Evolutionary conservation across 2,113 vertebrate genomes (phyloP).

Genomic region (Semnornis frantzii): DNA sequence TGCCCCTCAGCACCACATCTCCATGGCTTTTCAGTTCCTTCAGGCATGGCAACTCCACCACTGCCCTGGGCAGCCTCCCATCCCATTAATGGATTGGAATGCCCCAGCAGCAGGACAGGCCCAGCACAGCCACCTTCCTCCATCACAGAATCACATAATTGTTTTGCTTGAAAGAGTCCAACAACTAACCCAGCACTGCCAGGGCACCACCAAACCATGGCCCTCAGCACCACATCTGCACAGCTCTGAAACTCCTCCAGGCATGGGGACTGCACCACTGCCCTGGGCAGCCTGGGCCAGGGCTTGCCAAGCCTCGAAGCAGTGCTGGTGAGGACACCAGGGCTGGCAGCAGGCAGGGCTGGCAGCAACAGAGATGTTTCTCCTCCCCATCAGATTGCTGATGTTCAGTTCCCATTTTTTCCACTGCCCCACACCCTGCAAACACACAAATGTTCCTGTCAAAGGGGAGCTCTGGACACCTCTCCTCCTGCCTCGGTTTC

Average conservation of each 20-base stretch:
- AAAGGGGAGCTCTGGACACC: neutral
- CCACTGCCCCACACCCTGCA: neutral
- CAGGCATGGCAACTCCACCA: too few species aligned
- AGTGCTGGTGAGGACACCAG: rapidly evolving
- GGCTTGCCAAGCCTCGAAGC: too few species aligned
- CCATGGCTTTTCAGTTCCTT: too few species aligned
- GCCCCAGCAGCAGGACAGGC: neutral
- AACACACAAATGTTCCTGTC: neutral
- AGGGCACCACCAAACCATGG: too few species aligned
- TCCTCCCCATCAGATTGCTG: rapidly evolving
- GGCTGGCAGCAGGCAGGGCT: neutral
- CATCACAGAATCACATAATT: neutral
- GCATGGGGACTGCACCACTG: too few species aligned
- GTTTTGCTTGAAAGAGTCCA: too few species aligned
- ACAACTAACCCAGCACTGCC: too few species aligned
- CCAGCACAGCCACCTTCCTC: neutral
- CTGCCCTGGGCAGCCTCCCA: neutral
- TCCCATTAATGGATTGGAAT: neutral
- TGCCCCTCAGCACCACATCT: too few species aligned
- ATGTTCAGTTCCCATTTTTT: rapidly evolving
- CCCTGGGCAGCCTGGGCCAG: too few species aligned
- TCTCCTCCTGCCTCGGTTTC: neutral
- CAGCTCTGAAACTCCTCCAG: too few species aligned
- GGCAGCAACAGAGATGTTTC: rapidly evolving
- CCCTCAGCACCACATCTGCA: too few species aligned